Base-by-base conservation (phyloP, 2,888 invertebrate species). In the Troides oblongomaculatus region DNA sequence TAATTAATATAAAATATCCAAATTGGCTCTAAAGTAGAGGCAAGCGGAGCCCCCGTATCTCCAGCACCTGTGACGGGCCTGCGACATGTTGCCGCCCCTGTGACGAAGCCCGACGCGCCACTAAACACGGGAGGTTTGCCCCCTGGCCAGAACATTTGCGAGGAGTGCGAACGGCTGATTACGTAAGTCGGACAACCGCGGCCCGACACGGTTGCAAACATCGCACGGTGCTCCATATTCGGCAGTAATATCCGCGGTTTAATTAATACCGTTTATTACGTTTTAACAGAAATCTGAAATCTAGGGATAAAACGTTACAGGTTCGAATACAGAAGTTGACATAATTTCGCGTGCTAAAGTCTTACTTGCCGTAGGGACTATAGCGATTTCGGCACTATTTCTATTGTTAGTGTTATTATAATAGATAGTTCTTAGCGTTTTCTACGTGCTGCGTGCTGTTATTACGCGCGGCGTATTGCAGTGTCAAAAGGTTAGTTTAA, bases 81-180 rank as follows among this genome's bases (percentile, higher is more conserved):
- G 75, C 94, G 96, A 80, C 96, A 96, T 90, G 96, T 97, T 80
- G 90, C 93, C 77, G 96, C 97, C 76, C 97, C 97, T 74, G 94
- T 96, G 88, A 93, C 94, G 82, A 88, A 93, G 77, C 94, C 95
- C 80, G 90, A 93, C 79, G 90, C 90, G 72, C 94, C 94, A 77
- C 82, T 94, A 85, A 94, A 94, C 84, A 95, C 94, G 78, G 95
- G 94, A 79, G 96, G 95, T 84, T 94, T 97, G 79, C 96, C 96
- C 79, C 95, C 97, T 78, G 96, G 97, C 83, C 97, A 97, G 93
- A 98, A 97, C 93, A 96, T 98, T 91, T 99, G 99, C 94, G 97
- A 97, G 79, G 98, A 98, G 86, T 99, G 99, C 94, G 98, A 98
- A 90, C 96, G 98, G 84, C 96, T 98, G 84, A 98, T 99, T 93